A percentile compares a stretch with the other conserved stretches of the same genome.
phyloP scores from a whole-genome alignment of 35 echinoderm and acorn worm genomes.

The Acanthaster planci region DNA sequence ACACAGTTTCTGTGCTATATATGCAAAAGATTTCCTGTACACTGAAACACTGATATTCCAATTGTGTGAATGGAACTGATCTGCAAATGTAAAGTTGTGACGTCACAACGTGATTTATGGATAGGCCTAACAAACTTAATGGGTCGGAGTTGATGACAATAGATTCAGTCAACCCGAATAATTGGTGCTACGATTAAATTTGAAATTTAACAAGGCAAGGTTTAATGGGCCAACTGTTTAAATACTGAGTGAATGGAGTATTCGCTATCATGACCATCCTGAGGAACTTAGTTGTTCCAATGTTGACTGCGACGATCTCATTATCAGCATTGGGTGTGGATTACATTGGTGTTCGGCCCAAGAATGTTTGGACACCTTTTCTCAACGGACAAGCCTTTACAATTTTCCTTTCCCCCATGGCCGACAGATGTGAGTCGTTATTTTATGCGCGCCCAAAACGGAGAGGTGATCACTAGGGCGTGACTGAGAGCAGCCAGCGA shows the following conservation, averaged over 20 bases:
- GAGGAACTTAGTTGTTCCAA: neutral
- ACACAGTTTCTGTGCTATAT: too few relatives aligned
- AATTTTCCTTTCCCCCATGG: too few relatives aligned
- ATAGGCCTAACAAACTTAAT: too few relatives aligned
- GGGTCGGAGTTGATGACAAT: too few relatives aligned
- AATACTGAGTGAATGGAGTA: neutral
- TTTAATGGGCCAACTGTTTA: slow-evolving; percentile 23
- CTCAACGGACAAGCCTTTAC: neutral
- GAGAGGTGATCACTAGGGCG: neutral
- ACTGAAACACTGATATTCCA: too few relatives aligned
- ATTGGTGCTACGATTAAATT: neutral
- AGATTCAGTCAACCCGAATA: too few relatives aligned
- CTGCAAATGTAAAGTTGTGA: too few relatives aligned
- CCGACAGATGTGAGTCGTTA: neutral
- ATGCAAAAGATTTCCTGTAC: too few relatives aligned
- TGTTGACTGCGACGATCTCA: neutral
- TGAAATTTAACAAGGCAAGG: slow-evolving; percentile 13
- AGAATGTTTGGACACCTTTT: neutral
- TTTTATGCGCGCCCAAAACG: slow-evolving; percentile 6
- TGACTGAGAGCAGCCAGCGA: neutral
- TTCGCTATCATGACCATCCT: slow-evolving; percentile 19
- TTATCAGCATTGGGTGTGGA: neutral
- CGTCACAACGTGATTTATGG: too few relatives aligned
- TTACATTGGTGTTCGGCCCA: neutral
- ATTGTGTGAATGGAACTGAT: too few relatives aligned